Percentiles rank a stretch among this genome's conserved stretches.
phyloP scores from a whole-genome alignment of 2,113 vertebrate species.

The Panurus biarmicus region DNA sequence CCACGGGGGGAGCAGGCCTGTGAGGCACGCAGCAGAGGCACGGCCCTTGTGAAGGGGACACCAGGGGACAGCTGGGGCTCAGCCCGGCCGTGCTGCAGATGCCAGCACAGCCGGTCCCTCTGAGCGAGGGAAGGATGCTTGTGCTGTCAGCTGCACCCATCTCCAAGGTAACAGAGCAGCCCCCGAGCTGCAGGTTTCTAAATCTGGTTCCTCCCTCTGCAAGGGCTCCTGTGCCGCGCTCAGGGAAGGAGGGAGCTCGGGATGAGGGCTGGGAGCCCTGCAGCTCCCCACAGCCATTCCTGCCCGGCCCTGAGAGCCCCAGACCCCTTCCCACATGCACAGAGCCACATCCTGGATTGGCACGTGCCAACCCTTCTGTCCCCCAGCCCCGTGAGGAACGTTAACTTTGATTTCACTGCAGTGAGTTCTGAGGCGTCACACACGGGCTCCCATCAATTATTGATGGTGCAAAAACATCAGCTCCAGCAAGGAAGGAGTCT shows the following conservation, averaged over 20 bases:
- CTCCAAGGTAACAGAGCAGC: slow-evolving; percentile 52
- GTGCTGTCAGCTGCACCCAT: neutral
- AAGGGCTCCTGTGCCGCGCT: rapidly evolving
- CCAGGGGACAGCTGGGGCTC: neutral
- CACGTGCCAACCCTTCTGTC: rapidly evolving
- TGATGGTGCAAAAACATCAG: neutral
- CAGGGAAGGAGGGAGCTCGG: neutral
- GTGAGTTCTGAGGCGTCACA: neutral
- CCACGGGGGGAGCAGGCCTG: rapidly evolving
- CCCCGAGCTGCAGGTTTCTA: neutral
- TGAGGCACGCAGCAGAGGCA: neutral
- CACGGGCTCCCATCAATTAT: neutral
- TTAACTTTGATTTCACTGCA: neutral
- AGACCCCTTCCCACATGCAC: neutral
- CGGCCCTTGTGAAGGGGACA: neutral
- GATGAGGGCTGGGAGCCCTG: neutral
- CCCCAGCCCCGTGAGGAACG: rapidly evolving
- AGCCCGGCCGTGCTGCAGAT: rapidly evolving
- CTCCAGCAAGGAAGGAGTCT: rapidly evolving
- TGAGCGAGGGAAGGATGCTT: neutral
- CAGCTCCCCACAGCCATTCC: neutral
- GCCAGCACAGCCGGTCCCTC: neutral
- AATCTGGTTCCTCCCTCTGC: neutral
- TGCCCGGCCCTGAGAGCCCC: neutral
- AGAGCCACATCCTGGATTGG: rapidly evolving